Conservation (phyloP, 37 sponge, comb jelly and placozoan species). For the Agelas oroides region DNA sequence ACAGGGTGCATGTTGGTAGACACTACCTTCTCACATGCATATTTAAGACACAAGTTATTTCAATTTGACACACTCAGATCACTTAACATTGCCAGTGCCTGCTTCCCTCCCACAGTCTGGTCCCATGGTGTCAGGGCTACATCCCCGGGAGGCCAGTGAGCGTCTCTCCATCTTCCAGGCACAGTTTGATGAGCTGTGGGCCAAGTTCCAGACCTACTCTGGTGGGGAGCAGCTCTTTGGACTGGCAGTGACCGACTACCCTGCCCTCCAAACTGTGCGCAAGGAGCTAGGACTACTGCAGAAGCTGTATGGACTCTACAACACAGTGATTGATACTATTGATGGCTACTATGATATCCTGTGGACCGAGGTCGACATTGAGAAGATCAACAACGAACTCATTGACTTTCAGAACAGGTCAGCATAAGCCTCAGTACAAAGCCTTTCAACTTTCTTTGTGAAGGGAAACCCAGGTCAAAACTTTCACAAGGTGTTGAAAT, state of each 20-base stretch:
- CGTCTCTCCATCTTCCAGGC: slow-evolving; percentile 88
- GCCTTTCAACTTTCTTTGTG: too few relatives aligned
- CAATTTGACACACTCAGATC: background rate
- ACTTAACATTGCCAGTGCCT: too few relatives aligned
- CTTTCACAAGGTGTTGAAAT: too few relatives aligned
- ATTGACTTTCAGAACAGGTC: slow-evolving; percentile 97
- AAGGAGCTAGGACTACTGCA: slow-evolving; percentile 93
- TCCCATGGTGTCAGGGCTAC: slow-evolving; percentile 92
- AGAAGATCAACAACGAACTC: slow-evolving; percentile 95
- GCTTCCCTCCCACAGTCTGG: slow-evolving; percentile 49
- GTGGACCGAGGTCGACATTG: slow-evolving; percentile 96
- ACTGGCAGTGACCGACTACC: slow-evolving; percentile 87
- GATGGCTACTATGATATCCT: slow-evolving; percentile 95
- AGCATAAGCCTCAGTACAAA: background rate
- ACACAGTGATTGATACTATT: slow-evolving; percentile 86
- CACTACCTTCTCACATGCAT: too few relatives aligned
- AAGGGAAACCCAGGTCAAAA: too few relatives aligned
- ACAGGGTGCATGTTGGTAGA: too few relatives aligned
- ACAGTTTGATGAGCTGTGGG: slow-evolving; percentile 92
- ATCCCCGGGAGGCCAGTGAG: slow-evolving; percentile 93
- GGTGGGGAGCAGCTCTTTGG: slow-evolving; percentile 98
- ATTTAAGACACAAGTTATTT: background rate
- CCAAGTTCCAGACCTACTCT: slow-evolving; percentile 90
- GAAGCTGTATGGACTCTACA: slow-evolving; percentile 96
- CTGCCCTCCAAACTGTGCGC: slow-evolving; percentile 70